A percentile compares a stretch with the other conserved stretches of the same genome.
These are phyloP conservation scores for Mallotus villosus DNA, from an alignment of 2,797 vertebrate genomes.

Conservation along the genomic window DNA sequence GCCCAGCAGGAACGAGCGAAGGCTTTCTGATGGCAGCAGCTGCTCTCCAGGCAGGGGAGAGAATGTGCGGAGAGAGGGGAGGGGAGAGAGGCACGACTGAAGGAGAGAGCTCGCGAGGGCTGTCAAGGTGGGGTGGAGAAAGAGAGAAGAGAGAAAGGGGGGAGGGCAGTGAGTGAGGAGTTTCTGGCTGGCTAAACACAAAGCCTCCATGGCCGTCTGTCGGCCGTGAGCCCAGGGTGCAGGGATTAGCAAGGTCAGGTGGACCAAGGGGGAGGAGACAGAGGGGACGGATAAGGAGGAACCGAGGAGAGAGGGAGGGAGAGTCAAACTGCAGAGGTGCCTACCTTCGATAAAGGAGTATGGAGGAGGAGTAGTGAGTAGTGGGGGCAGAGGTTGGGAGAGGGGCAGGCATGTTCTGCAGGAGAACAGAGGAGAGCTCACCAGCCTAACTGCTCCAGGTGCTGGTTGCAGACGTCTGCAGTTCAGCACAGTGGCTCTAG, in stretches of 20 bases:
- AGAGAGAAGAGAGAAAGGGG: background rate
- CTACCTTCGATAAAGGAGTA: too few relatives aligned
- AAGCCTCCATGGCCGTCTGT: constrained; percentile 17
- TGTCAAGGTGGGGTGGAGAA: background rate
- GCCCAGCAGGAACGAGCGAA: constrained; percentile 19
- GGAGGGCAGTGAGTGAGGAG: constrained; percentile 12
- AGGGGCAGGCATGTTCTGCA: background rate
- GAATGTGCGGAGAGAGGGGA: constrained; percentile 8
- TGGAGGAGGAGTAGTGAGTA: background rate
- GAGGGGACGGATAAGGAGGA: background rate
- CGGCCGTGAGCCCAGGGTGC: constrained; percentile 20
- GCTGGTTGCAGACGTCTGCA: background rate
- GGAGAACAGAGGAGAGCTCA: constrained; percentile 1
- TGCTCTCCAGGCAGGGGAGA: constrained; percentile 16
- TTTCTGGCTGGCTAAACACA: constrained; percentile 24
- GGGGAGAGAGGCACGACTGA: background rate
- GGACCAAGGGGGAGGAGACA: constrained; percentile 12
- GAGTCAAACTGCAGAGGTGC: too few relatives aligned
- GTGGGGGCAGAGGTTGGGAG: too few relatives aligned
- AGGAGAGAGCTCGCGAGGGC: constrained; percentile 11
- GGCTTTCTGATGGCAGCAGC: constrained; percentile 17
- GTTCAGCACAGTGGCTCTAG: background rate
- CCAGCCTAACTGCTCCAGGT: constrained; percentile 9
- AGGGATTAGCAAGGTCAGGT: constrained; percentile 52
- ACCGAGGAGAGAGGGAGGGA: background rate